Evolutionary conservation across 2,797 vertebrate species (phyloP).

Genomic region (Dryobates pubescens): DNA sequence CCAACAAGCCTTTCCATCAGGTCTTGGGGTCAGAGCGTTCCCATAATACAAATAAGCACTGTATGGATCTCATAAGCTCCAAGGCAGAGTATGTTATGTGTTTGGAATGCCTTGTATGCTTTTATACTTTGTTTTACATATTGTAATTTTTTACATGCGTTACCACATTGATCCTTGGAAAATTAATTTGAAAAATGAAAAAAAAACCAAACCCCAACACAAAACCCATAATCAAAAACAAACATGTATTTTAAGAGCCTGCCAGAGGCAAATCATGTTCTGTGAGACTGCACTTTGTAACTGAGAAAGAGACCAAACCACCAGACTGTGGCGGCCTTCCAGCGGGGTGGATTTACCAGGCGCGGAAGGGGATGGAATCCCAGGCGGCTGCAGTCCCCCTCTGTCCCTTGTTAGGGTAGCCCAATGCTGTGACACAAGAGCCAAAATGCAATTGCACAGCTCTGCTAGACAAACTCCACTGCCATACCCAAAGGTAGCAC

Average conservation of each 20-base stretch:
- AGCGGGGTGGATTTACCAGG: not conserved
- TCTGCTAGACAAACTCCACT: not conserved
- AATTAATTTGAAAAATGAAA: conserved; percentile 30
- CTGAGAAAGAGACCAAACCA: conserved; percentile 56
- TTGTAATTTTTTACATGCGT: conserved; percentile 69
- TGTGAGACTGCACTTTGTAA: conserved; percentile 60
- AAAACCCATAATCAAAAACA: conserved; percentile 64
- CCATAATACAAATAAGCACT: conserved; percentile 62
- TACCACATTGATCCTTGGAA: conserved; percentile 68
- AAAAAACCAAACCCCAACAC: too few species aligned
- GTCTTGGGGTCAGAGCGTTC: conserved; percentile 68
- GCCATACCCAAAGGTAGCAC: not conserved
- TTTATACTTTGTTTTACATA: conserved; percentile 72
- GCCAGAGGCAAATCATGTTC: conserved; percentile 65
- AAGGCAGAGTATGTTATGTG: conserved; percentile 68
- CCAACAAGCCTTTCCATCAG: conserved; percentile 20
- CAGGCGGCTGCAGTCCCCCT: not conserved
- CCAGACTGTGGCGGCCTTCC: not conserved
- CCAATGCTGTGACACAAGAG: not conserved
- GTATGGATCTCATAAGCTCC: conserved; percentile 68
- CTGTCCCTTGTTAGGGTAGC: not conserved
- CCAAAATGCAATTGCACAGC: rapidly evolving
- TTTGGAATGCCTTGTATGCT: conserved; percentile 72
- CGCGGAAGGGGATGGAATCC: not conserved
- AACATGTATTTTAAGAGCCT: conserved; percentile 57